These are phyloP conservation scores for Tyto alba DNA, from an alignment of 2,113 vertebrate species.

Conservation along the genomic window DNA sequence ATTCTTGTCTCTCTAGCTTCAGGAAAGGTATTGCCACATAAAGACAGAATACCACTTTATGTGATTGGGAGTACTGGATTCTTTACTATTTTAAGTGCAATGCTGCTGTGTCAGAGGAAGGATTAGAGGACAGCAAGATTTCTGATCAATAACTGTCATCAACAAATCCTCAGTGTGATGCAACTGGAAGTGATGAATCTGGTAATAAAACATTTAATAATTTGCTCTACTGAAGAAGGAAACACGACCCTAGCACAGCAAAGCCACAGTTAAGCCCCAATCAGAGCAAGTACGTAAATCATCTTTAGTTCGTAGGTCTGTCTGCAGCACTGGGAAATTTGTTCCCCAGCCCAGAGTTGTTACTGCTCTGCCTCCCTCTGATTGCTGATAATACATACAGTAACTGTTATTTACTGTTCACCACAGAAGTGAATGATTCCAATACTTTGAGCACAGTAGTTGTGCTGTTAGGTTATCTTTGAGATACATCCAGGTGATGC, in stretches of 20 bases:
- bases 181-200: neutral
- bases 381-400: neutral
- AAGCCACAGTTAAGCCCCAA: neutral
- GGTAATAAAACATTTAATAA: neutral
- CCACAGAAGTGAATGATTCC: fast-evolving
- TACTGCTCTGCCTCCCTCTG: neutral
- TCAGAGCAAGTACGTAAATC: neutral
- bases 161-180: neutral
- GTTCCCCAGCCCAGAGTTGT: too few relatives aligned
- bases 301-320: neutral
- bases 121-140: neutral
- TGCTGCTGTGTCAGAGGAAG: neutral
- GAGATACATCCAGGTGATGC: neutral
- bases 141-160: neutral
- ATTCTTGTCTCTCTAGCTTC: neutral
- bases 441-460: neutral
- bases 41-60: neutral
- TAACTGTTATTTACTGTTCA: neutral
- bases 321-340: neutral
- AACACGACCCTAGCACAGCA: neutral
- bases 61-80: neutral
- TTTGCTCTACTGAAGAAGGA: neutral
- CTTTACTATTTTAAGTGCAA: neutral
- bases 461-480: neutral
- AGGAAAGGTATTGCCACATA: neutral